Base-by-base conservation (phyloP, 64 coral and sea anemone species). In the Porites lutea region DNA sequence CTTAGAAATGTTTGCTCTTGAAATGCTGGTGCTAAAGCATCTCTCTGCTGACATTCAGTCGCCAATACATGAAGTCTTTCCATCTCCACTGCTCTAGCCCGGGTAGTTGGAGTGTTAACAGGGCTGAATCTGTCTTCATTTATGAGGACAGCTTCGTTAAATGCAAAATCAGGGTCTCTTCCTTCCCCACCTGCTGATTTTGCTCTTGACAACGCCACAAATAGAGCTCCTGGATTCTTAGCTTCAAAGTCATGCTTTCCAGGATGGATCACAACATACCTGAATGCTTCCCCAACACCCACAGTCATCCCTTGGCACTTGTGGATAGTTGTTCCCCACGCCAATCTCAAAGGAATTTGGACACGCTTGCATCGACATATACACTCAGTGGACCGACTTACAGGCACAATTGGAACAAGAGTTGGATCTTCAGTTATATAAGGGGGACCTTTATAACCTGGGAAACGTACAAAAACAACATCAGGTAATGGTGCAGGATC, bases 191-290 rank as follows among this genome's bases (percentile, higher is more conserved):
- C 27, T 37, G 27, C 27, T 37, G 27, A 37, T 37, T 37, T 37
- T 37, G 27, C 27, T 37, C 27, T 37, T 37, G 27, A 37, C 27
- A 37, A 37, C 1, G 27, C 27, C 27, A 37, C 27, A 37, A 37
- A 37, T 37, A 37, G 27, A 37, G 27, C 27, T 37, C 27, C 27
- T 37, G 27, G 27, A 37, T 37, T 37, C 74, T 89, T 89, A 14
- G 75, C 88, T 79, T 89, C 74, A 68, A 89, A 89, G 14, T 75
- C 75, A 55, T 89, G 48, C 22, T 89, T 77, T 52, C 52, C 73
- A 89, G 73, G 87, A 23, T 89, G 58, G 20, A 89, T 37, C 27
- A 37, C 27, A 37, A 37, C 27, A 37, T 37, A 37, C 27, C 27
- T 37, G 27, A 37, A 37, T 37, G 27, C 27, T 37, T 37, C 27